Conservation (phyloP, 1,140 invertebrate species). For the Patella vulgata region DNA sequence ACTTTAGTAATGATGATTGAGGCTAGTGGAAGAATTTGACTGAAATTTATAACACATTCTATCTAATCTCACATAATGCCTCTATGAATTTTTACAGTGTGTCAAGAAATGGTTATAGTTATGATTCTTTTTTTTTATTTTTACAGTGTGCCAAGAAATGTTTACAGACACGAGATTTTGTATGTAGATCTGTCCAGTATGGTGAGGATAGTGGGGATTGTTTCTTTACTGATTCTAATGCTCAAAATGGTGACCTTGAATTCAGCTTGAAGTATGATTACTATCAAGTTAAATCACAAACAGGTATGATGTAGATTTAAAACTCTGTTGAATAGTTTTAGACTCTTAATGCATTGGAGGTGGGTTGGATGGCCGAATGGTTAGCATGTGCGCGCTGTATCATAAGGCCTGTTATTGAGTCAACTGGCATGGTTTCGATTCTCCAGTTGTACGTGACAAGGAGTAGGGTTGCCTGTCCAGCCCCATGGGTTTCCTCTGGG, state of each 20-base stretch:
- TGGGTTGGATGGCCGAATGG: too few relatives aligned
- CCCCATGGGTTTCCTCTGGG: too few relatives aligned
- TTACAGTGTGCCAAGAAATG: slow-evolving; percentile 45
- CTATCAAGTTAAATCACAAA: slow-evolving; percentile 14
- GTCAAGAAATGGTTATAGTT: neutral
- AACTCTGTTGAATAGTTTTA: neutral
- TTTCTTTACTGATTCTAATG: slow-evolving; percentile 27
- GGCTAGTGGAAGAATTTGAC: too few relatives aligned
- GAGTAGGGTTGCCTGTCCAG: too few relatives aligned
- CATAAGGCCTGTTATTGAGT: too few relatives aligned
- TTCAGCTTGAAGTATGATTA: slow-evolving; percentile 1
- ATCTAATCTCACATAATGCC: slow-evolving; percentile 5
- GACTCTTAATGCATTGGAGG: too few relatives aligned
- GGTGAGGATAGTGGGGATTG: slow-evolving; percentile 19
- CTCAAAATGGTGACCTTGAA: neutral
- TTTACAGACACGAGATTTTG: slow-evolving; percentile 23
- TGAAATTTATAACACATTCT: slow-evolving; percentile 4
- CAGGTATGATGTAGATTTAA: neutral
- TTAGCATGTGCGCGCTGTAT: too few relatives aligned
- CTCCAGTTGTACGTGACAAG: too few relatives aligned
- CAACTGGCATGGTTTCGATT: too few relatives aligned
- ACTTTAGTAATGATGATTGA: too few relatives aligned
- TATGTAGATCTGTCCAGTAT: slow-evolving; percentile 40
- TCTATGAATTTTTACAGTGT: slow-evolving; percentile 1
- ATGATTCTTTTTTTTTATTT: neutral